Conservation (phyloP, 2,113 vertebrate species). For the Lynx canadensis region DNA sequence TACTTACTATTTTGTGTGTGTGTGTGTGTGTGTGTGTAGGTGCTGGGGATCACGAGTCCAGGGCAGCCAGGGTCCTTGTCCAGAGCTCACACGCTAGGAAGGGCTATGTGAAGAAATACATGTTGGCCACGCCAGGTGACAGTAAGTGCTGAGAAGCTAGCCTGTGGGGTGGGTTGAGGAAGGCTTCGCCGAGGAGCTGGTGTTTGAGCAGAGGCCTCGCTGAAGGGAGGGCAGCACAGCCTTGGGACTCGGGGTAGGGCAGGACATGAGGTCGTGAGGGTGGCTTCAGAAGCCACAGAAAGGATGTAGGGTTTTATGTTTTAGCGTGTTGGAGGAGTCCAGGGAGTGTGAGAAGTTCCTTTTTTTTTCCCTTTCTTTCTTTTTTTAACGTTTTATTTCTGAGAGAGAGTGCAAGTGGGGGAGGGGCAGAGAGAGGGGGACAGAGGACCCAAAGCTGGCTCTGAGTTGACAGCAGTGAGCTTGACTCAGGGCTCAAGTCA, state of each 20-base stretch:
- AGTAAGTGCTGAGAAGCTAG: not conserved
- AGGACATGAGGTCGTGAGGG: not conserved
- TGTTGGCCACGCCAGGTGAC: not conserved
- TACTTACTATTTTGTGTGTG: not conserved
- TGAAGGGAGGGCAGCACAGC: too few species aligned
- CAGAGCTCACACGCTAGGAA: not conserved
- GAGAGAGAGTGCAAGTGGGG: not conserved
- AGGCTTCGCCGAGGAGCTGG: not conserved
- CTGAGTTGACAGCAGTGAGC: not conserved
- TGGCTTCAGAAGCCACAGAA: not conserved
- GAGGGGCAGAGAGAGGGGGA: not conserved
- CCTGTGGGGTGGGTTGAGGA: not conserved
- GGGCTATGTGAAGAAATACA: not conserved
- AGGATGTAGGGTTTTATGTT: not conserved
- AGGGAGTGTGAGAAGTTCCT: not conserved
- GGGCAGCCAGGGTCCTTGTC: not conserved
- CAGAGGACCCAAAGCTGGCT: not conserved
- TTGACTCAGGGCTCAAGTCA: accelerated
- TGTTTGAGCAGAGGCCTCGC: not conserved
- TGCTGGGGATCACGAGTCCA: too few species aligned
- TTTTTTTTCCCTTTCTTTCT: too few species aligned
- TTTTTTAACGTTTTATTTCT: not conserved
- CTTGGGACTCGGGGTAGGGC: not conserved
- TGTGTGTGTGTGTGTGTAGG: too few species aligned
- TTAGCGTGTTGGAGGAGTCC: not conserved